Evolutionary conservation across 30 jellyfish, hydroid and myxozoan genomes (phyloP).

Genomic region (Aurelia aurita): DNA sequence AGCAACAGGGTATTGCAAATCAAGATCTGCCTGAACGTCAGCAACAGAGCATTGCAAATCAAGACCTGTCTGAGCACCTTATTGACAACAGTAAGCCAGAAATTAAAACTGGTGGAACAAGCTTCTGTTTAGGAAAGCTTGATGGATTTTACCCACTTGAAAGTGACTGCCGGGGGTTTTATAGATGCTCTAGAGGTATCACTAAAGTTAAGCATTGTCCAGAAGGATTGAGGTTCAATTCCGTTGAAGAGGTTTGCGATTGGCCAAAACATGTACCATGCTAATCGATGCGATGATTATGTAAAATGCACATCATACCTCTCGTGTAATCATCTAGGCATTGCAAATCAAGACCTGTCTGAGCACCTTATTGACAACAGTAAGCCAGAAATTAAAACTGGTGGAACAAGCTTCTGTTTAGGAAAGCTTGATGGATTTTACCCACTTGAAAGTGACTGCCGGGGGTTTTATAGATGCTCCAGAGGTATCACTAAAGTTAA

Average conservation of each 20-base stretch:
- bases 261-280: slow-evolving; percentile 57
- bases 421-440: slow-evolving; percentile 75
- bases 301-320: too few species aligned
- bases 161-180: slow-evolving; percentile 58
- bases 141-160: slow-evolving; percentile 65
- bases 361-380: not conserved
- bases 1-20: too few species aligned
- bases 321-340: too few species aligned
- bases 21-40: too few species aligned
- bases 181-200: slow-evolving; percentile 59
- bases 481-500: slow-evolving; percentile 60
- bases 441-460: slow-evolving; percentile 40
- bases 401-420: slow-evolving; percentile 5
- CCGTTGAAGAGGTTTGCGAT: slow-evolving; percentile 74
- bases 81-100: not conserved
- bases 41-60: too few species aligned
- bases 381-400: not conserved
- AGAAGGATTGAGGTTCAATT: slow-evolving; percentile 68
- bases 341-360: too few species aligned
- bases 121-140: slow-evolving; percentile 41
- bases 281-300: too few species aligned
- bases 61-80: not conserved
- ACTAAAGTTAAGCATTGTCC: slow-evolving; percentile 69
- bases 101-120: not conserved
- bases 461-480: slow-evolving; percentile 46